Evolutionary conservation across 2,113 vertebrate species (phyloP).

Genomic region (Porphyrio hochstetteri): DNA sequence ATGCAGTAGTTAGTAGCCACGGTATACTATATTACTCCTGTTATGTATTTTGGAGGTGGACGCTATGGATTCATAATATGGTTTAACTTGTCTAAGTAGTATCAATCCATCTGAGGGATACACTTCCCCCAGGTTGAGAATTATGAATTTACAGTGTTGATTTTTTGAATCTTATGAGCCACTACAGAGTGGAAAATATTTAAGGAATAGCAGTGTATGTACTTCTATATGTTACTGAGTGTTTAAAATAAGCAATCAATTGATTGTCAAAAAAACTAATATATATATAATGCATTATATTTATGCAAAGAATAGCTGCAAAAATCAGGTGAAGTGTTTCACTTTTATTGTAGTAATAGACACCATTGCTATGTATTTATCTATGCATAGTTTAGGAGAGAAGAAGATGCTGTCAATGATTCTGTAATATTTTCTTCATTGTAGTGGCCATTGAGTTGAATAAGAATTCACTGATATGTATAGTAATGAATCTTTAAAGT

Average conservation of each 20-base stretch:
- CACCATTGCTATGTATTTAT: slow-evolving; percentile 69
- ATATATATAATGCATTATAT: slow-evolving; percentile 51
- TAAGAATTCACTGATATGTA: slow-evolving; percentile 70
- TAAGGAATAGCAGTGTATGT: slow-evolving; percentile 64
- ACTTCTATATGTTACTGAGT: slow-evolving; percentile 65
- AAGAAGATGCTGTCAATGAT: slow-evolving; percentile 68
- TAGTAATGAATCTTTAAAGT: slow-evolving; percentile 62
- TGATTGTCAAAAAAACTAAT: slow-evolving; percentile 38
- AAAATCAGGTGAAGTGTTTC: slow-evolving; percentile 62
- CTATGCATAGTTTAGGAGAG: slow-evolving; percentile 69
- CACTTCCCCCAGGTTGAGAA: slow-evolving; percentile 37
- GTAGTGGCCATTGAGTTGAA: slow-evolving; percentile 70
- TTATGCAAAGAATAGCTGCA: slow-evolving; percentile 51
- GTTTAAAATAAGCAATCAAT: slow-evolving; percentile 59
- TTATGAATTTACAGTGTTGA: slow-evolving; percentile 29
- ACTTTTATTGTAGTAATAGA: slow-evolving; percentile 62
- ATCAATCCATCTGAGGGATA: slow-evolving; percentile 41
- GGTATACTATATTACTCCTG: slow-evolving; percentile 65
- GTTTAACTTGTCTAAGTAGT: slow-evolving; percentile 47
- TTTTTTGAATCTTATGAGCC: slow-evolving; percentile 31
- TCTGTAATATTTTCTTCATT: slow-evolving; percentile 73
- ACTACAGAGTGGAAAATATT: slow-evolving; percentile 69
- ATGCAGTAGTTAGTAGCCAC: slow-evolving; percentile 62
- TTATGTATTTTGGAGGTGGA: slow-evolving; percentile 61
- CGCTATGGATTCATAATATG: slow-evolving; percentile 42